phyloP scores from a whole-genome alignment of 2,888 invertebrate species.

The Drosophila neoperkinsi region DNA sequence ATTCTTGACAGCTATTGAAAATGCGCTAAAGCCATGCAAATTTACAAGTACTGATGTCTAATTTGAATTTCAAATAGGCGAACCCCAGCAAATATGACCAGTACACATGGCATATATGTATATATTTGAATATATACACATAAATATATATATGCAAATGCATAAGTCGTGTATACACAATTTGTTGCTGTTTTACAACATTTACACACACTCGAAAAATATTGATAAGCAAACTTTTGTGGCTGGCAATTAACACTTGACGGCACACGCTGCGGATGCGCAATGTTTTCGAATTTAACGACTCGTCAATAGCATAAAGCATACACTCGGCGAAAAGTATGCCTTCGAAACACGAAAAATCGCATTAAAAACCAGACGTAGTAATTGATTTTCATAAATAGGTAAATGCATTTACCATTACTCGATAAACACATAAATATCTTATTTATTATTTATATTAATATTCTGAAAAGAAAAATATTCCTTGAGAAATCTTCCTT shows the following conservation, averaged over 20 bases:
- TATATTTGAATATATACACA: not conserved
- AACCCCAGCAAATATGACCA: slow-evolving; percentile 28
- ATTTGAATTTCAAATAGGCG: slow-evolving; percentile 78
- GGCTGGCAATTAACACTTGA: slow-evolving; percentile 68
- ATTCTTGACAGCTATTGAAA: slow-evolving; percentile 58
- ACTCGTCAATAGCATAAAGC: slow-evolving; percentile 18
- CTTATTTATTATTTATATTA: not conserved
- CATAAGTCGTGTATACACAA: slow-evolving; percentile 12
- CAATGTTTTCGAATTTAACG: slow-evolving; percentile 52
- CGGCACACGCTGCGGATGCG: slow-evolving; percentile 75
- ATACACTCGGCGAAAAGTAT: not conserved
- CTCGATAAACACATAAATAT: too few relatives aligned
- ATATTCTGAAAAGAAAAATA: not conserved
- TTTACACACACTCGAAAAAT: slow-evolving; percentile 27
- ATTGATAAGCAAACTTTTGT: slow-evolving; percentile 72
- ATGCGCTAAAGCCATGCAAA: slow-evolving; percentile 69
- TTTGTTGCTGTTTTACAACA: slow-evolving; percentile 39
- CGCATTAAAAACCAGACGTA: rapidly evolving
- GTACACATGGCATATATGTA: not conserved
- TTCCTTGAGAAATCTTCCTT: not conserved
- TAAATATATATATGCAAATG: slow-evolving; percentile 18
- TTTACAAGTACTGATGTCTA: slow-evolving; percentile 78
- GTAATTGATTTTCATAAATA: not conserved
- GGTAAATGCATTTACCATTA: not conserved
- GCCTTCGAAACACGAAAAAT: not conserved